phyloP scores from a whole-genome alignment of 2,888 invertebrate genomes.

The Tetranychus piercei region DNA sequence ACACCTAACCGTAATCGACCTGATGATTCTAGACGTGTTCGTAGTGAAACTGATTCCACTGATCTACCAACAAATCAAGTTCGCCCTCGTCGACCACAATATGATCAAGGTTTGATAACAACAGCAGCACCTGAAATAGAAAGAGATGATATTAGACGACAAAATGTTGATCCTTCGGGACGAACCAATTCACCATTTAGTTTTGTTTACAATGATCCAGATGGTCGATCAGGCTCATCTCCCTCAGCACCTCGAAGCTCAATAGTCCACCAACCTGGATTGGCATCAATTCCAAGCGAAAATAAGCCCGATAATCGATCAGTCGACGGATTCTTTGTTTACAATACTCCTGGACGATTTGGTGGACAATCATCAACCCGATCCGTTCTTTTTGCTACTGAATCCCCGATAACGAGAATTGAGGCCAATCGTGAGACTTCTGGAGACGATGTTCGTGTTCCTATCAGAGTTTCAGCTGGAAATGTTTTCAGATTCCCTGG shows the following conservation, averaged over 20 bases:
- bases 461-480: constrained; percentile 16
- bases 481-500: constrained; percentile 16
- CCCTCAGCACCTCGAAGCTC: not conserved
- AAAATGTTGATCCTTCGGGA: not conserved
- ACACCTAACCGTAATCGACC: constrained; percentile 12
- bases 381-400: not conserved
- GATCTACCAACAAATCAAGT: constrained; percentile 14
- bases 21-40: not conserved
- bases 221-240: constrained; percentile 12
- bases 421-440: not conserved
- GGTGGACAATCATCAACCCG: not conserved
- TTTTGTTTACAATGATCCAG: constrained; percentile 20
- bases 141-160: not conserved
- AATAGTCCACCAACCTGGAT: not conserved
- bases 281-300: constrained; percentile 2
- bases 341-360: constrained; percentile 12
- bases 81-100: constrained; percentile 19
- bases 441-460: constrained; percentile 14
- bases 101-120: not conserved
- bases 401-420: not conserved
- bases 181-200: constrained; percentile 15
- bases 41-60: not conserved
- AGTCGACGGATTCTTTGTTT: constrained; percentile 14
- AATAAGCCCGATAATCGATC: not conserved
- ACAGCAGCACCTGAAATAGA: not conserved